phyloP scores from a whole-genome alignment of 2,113 vertebrate species.

The Ophiodon elongatus region DNA sequence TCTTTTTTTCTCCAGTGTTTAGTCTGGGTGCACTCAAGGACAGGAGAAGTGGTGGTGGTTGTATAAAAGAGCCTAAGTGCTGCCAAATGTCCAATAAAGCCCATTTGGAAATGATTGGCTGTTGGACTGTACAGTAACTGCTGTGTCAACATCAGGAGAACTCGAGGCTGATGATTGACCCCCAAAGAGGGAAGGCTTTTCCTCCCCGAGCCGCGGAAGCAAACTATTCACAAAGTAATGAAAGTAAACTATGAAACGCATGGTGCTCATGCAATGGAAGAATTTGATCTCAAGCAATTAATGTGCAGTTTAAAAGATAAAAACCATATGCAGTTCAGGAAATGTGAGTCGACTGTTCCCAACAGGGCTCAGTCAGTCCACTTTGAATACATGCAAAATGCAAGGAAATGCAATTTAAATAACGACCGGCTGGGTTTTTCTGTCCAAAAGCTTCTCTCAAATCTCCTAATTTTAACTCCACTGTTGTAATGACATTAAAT shows the following conservation, averaged over 20 bases:
- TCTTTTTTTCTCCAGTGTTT: slow-evolving; percentile 49
- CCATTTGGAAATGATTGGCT: slow-evolving; percentile 34
- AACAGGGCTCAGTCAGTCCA: background rate
- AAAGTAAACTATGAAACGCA: slow-evolving; percentile 7
- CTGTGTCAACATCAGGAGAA: slow-evolving; percentile 51
- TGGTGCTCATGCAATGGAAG: background rate
- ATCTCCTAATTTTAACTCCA: background rate
- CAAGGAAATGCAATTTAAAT: background rate
- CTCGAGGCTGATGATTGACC: slow-evolving; percentile 15
- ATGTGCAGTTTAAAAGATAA: slow-evolving; percentile 3
- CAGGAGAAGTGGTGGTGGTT: slow-evolving; percentile 15
- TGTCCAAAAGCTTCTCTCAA: background rate
- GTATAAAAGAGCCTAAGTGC: slow-evolving; percentile 18
- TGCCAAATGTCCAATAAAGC: slow-evolving; percentile 54
- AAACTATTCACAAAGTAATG: slow-evolving; percentile 33
- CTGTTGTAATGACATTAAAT: background rate
- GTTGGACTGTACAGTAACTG: slow-evolving; percentile 28
- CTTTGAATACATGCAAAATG: background rate
- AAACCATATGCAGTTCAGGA: background rate
- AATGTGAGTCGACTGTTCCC: slow-evolving; percentile 8
- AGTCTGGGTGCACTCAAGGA: slow-evolving; percentile 35
- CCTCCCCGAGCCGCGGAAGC: slow-evolving; percentile 1
- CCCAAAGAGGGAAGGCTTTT: slow-evolving; percentile 6
- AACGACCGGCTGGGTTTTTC: background rate
- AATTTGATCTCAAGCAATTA: background rate